Evolutionary conservation across 2,113 vertebrate species (phyloP).

Genomic region (Pan paniscus): DNA sequence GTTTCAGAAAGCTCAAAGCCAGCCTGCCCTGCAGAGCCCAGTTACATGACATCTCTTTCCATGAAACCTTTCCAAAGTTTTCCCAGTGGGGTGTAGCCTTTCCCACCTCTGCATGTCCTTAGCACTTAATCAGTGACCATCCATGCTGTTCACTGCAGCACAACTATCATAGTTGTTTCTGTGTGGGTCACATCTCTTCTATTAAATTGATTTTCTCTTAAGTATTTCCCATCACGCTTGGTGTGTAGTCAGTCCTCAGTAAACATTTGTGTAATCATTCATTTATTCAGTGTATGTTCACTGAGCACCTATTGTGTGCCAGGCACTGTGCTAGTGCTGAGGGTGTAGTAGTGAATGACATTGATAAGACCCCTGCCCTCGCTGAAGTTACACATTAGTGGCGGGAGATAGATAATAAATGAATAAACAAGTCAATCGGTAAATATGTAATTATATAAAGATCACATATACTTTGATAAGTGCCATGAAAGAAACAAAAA

Average conservation of each 20-base stretch:
- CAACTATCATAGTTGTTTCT: neutral
- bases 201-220: neutral
- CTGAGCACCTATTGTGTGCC: neutral
- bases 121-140: neutral
- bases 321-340: neutral
- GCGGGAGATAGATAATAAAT: neutral
- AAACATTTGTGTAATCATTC: neutral
- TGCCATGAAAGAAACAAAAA: neutral
- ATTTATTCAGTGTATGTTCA: neutral
- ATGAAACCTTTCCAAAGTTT: neutral
- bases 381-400: neutral
- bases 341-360: neutral
- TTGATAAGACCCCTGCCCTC: neutral
- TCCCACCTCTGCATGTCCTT: neutral
- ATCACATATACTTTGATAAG: neutral
- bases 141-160: neutral
- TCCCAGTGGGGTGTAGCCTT: neutral
- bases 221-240: neutral
- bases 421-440: neutral
- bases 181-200: neutral
- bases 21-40: neutral
- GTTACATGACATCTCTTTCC: neutral
- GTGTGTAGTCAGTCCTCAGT: neutral
- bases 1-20: neutral
- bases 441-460: neutral